Evolutionary conservation across 2,888 invertebrate species (phyloP).

Genomic region (Acholoe squamosa): DNA sequence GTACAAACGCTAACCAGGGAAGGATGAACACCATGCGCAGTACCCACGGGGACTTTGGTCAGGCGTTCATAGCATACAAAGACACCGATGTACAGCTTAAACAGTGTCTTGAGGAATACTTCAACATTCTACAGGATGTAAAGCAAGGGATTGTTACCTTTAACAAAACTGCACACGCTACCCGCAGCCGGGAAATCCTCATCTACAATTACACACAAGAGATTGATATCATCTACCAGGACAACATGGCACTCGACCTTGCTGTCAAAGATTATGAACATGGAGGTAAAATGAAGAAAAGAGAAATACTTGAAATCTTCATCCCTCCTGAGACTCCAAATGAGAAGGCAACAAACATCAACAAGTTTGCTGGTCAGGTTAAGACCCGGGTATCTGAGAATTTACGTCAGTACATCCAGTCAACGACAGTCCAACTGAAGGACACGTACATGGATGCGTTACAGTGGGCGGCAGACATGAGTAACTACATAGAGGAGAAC

Average conservation of each 20-base stretch:
- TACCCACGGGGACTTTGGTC: background rate
- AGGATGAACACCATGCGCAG: background rate
- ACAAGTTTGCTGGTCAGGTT: background rate
- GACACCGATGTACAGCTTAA: slow-evolving; percentile 25
- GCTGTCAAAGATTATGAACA: slow-evolving; percentile 27
- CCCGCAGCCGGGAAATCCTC: background rate
- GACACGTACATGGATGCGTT: slow-evolving; percentile 16
- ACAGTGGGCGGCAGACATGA: slow-evolving; percentile 12
- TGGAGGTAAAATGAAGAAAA: slow-evolving; percentile 23
- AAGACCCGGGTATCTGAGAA: background rate
- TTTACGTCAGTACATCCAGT: slow-evolving; percentile 21
- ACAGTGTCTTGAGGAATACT: slow-evolving; percentile 37
- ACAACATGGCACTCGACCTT: slow-evolving; percentile 61
- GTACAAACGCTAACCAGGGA: background rate
- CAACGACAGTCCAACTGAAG: background rate
- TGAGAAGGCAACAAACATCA: slow-evolving; percentile 48
- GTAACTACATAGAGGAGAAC: slow-evolving; percentile 6
- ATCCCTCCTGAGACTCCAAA: slow-evolving; percentile 24
- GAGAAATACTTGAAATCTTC: slow-evolving; percentile 26
- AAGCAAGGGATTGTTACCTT: background rate
- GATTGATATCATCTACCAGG: slow-evolving; percentile 59
- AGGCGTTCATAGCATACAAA: background rate
- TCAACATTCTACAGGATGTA: background rate
- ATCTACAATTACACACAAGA: slow-evolving; percentile 66
- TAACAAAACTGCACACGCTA: slow-evolving; percentile 10